phyloP scores from a whole-genome alignment of 1,140 invertebrate genomes.

The Macrosteles quadrilineatus region DNA sequence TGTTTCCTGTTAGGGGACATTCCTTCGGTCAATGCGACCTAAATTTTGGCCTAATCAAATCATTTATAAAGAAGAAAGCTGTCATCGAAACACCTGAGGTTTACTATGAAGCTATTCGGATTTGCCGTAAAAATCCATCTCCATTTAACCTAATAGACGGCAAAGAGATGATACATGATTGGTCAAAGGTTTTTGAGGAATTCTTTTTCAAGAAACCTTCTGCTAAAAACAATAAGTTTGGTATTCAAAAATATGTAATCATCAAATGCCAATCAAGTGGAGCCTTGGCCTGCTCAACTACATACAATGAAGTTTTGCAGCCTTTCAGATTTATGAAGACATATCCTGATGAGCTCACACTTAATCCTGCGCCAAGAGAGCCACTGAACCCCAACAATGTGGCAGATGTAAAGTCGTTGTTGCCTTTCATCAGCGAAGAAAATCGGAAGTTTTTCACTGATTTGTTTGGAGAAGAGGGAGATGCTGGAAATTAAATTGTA shows the following conservation, averaged over 20 bases:
- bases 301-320: background rate
- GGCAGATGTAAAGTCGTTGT: background rate
- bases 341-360: background rate
- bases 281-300: background rate
- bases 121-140: background rate
- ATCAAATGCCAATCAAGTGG: background rate
- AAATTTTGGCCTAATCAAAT: background rate
- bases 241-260: background rate
- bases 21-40: conserved; percentile 6
- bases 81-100: background rate
- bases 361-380: background rate
- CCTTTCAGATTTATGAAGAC: background rate
- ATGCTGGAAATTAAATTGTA: background rate
- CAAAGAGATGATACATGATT: background rate
- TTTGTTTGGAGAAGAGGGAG: background rate
- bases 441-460: background rate
- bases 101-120: background rate
- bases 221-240: background rate
- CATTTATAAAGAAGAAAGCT: background rate
- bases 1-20: background rate
- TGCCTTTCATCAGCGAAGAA: background rate
- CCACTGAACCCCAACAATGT: background rate
- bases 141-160: background rate
- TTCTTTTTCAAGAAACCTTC: background rate
- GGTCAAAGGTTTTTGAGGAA: background rate